Base-by-base conservation (phyloP, 2,113 vertebrate genomes). In the Isichthys henryi region DNA sequence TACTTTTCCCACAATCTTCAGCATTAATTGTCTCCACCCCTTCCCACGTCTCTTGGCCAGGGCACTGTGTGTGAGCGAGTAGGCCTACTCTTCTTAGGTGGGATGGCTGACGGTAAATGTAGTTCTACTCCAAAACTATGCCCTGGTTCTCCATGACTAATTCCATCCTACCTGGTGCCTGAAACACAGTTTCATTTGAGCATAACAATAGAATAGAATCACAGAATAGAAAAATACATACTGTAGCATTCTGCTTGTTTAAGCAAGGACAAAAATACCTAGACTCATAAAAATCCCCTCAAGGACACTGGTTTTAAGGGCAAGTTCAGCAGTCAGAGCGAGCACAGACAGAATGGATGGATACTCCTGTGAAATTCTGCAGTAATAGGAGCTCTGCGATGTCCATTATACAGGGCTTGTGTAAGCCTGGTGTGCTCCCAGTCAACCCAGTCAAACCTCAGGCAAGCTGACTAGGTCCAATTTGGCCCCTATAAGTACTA, bases 241-340 rank as follows among this genome's bases (percentile, higher is more conserved):
- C 27, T 87, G 27, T 11, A 87, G n/a, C 27, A 87, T 87, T 39
- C 53, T 39, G 85, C 49, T 87, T 87, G 85, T 87, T 87, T 87
- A 87, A 86, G 21, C 45, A 86, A 1, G 11, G 23, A 86, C 21
- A 56, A 35, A 87, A 31, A 35, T 86, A 53, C 39, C 7, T 43
- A 23, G 23, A n/a, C 85, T 87, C 48, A 87, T 21, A 87, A 87
- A 52, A 87, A 87, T 5, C n/a, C 21, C 23, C 21, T 39, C 49
- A 52, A 31, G 49, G 85, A 86, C 82, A 86, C 49, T 53, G 46
- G 9, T 52, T 87, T 87, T 31, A 53, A 87, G 21, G 9, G 23
- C 10, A 23, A 87, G 85, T 27, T 52, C 27, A 86, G 45, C 85
- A 53, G 27, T 87, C 85, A 19, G 45, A 84, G 82, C 23, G 0